A percentile compares a stretch with the other conserved stretches of the same genome.
Evolutionary conservation across 2,888 invertebrate species (phyloP).

Genomic region (Ganaspis brasiliensis): DNA sequence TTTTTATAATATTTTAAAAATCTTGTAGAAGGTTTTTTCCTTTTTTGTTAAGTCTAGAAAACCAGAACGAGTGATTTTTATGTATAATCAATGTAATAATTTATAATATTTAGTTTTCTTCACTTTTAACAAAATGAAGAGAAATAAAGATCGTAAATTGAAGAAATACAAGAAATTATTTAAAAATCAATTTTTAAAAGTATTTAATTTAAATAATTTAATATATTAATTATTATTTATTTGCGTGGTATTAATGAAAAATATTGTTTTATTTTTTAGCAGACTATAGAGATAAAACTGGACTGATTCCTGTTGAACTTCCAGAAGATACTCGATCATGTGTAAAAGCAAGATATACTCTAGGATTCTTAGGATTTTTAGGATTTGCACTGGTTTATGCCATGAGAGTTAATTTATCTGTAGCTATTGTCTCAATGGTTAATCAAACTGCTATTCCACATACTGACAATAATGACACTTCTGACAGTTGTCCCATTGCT

Average conservation of each 20-base stretch:
- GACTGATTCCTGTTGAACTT: conserved; percentile 30
- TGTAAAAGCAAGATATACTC: conserved; percentile 88
- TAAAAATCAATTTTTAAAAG: too few species aligned
- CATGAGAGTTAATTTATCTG: conserved; percentile 94
- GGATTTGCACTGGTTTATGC: conserved; percentile 95
- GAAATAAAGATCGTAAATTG: too few species aligned
- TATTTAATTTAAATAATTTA: too few species aligned
- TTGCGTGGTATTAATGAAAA: neutral
- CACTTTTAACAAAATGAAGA: too few species aligned
- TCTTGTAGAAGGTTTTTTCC: too few species aligned
- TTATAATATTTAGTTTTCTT: too few species aligned
- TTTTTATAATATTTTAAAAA: too few species aligned
- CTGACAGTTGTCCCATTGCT: conserved; percentile 84
- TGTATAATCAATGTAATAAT: too few species aligned
- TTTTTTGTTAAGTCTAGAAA: too few species aligned
- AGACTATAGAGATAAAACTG: conserved; percentile 43
- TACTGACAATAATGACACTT: conserved; percentile 81
- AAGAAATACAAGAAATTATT: too few species aligned
- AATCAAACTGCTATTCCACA: conserved; percentile 86
- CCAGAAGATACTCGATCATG: conserved; percentile 84
- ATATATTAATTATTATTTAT: too few species aligned
- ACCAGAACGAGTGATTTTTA: too few species aligned
- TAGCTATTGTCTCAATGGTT: conserved; percentile 97
- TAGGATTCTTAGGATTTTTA: conserved; percentile 92
- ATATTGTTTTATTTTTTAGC: conserved; percentile 64